Conservation (phyloP, 35 echinoderm and acorn worm genomes). For the Ophioderma brevispina region DNA sequence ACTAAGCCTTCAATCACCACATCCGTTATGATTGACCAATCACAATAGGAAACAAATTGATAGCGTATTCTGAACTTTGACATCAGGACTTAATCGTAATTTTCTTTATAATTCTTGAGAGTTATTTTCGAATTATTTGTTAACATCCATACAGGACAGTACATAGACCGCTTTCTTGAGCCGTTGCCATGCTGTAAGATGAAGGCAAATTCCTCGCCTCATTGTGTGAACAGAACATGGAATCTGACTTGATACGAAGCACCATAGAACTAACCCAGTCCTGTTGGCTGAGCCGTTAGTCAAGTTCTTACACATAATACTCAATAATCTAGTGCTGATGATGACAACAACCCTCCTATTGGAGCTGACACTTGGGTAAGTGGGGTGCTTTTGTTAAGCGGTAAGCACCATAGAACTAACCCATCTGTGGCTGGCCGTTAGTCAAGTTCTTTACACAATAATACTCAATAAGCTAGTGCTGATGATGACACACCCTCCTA, state of each 20-base stretch:
- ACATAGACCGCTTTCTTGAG: constrained; percentile 82
- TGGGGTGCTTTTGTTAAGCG: no score
- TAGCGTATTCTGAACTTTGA: not conserved
- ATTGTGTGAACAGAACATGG: constrained; percentile 92
- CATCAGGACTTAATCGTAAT: not conserved
- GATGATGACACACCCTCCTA: constrained; percentile 91
- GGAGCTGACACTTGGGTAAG: constrained; percentile 82
- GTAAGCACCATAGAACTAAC: constrained; percentile 66
- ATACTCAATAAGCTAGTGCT: constrained; percentile 87
- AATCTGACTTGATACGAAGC: constrained; percentile 67
- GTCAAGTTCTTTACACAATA: constrained; percentile 92
- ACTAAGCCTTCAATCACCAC: no score
- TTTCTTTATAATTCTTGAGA: not conserved
- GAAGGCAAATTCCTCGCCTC: constrained; percentile 75
- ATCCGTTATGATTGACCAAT: not conserved
- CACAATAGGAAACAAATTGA: not conserved
- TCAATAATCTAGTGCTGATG: constrained; percentile 92
- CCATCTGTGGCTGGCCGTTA: constrained; percentile 73
- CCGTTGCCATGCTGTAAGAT: constrained; percentile 84
- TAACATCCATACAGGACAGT: constrained; percentile 62
- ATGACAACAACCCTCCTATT: constrained; percentile 89
- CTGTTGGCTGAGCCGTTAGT: constrained; percentile 84
- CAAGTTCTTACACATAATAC: constrained; percentile 84
- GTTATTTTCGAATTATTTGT: not conserved
- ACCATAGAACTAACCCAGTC: constrained; percentile 65